Evolutionary conservation across 2,888 invertebrate species (phyloP).

Genomic region (Carcina quercana): DNA sequence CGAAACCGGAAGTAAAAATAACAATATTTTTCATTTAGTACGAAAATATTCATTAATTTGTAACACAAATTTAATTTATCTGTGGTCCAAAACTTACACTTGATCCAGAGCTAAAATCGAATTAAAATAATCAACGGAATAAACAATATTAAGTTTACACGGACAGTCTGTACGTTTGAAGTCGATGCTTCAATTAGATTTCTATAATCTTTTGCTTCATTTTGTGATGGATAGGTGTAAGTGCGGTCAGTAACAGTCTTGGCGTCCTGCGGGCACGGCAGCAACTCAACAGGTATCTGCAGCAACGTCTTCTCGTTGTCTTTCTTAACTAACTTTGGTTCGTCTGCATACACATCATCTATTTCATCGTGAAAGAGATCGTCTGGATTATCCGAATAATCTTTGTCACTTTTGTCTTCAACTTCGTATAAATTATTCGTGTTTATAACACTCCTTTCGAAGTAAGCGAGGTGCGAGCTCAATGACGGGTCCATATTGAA

Average conservation of each 20-base stretch:
- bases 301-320: conserved; percentile 66
- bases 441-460: conserved; percentile 50
- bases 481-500: conserved; percentile 64
- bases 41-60: too few relatives aligned
- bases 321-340: conserved; percentile 45
- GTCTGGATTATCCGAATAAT: conserved; percentile 48
- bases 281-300: conserved; percentile 70
- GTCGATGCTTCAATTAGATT: conserved; percentile 52
- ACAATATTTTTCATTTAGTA: too few relatives aligned
- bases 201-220: conserved; percentile 69
- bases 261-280: conserved; percentile 76
- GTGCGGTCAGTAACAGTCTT: conserved; percentile 76
- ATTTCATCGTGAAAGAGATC: conserved; percentile 56
- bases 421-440: conserved; percentile 50
- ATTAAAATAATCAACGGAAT: too few relatives aligned
- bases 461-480: conserved; percentile 58
- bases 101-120: too few relatives aligned
- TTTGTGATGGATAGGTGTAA: conserved; percentile 72
- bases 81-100: too few relatives aligned
- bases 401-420: conserved; percentile 52
- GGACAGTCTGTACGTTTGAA: conserved; percentile 21
- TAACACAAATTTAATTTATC: too few relatives aligned
- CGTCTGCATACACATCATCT: conserved; percentile 53
- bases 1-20: too few relatives aligned
- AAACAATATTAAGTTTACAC: conserved; percentile 24